Evolutionary conservation across 1,140 invertebrate species (phyloP).

Genomic region (Heterodera carotae): DNA sequence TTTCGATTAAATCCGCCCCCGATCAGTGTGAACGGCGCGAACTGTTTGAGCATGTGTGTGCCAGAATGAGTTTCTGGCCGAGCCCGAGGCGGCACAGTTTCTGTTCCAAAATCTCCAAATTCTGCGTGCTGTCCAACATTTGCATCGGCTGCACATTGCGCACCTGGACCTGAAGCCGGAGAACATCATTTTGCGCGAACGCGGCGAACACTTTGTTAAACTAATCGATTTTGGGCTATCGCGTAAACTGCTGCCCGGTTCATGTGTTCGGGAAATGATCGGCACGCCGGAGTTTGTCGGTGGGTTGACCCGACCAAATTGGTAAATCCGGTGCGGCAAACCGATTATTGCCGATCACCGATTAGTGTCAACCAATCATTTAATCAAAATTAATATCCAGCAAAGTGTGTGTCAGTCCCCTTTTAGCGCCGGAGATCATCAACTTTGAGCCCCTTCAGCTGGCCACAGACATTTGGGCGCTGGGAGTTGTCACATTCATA

Average conservation of each 20-base stretch:
- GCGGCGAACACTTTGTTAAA: constrained; percentile 69
- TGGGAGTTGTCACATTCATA: constrained; percentile 69
- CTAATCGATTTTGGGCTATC: constrained; percentile 76
- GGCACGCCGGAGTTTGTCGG: constrained; percentile 72
- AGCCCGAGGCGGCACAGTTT: constrained; percentile 70
- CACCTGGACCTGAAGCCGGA: constrained; percentile 72
- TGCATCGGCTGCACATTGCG: constrained; percentile 69
- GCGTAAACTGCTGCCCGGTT: constrained; percentile 67
- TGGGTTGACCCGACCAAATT: too few species aligned
- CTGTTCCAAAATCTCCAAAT: constrained; percentile 71
- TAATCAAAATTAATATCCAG: too few species aligned
- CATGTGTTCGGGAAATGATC: constrained; percentile 69
- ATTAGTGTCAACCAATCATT: too few species aligned
- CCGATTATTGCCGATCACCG: too few species aligned
- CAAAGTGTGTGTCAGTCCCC: too few species aligned
- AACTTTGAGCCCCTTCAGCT: constrained; percentile 68
- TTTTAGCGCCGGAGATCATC: constrained; percentile 69
- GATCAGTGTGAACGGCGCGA: constrained; percentile 70
- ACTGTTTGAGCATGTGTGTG: constrained; percentile 72
- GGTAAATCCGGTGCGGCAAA: too few species aligned
- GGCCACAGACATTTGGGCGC: constrained; percentile 69
- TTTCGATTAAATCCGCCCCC: too few species aligned
- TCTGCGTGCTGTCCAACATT: constrained; percentile 68
- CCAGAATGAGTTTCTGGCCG: constrained; percentile 69
- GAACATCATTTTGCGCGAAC: constrained; percentile 70